Percentiles rank a stretch among this genome's conserved stretches.
Conservation (phyloP, 2,888 invertebrate genomes). For the Coelopa pilipes region DNA sequence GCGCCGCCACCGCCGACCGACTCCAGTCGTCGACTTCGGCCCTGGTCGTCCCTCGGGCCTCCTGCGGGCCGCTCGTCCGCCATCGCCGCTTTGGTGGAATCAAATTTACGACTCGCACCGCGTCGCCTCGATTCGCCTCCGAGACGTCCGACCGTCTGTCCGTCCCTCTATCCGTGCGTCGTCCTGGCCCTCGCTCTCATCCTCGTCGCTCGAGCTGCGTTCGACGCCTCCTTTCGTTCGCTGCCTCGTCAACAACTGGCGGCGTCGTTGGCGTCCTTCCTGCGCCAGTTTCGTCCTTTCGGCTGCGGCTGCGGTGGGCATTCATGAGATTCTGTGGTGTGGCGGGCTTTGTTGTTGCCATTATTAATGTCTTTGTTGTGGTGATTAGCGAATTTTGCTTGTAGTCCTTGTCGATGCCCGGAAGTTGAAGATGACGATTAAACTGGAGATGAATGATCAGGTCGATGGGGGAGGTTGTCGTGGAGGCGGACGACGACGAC, state of each 20-base stretch:
- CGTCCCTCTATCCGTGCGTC: neutral
- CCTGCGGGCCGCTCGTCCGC: neutral
- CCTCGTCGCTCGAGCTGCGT: neutral
- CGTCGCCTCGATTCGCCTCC: no score
- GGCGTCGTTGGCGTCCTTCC: no score
- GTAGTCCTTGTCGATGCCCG: neutral
- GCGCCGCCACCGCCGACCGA: neutral
- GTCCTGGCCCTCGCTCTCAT: neutral
- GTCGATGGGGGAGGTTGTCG: no score
- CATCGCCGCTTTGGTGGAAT: neutral
- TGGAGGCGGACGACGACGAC: no score
- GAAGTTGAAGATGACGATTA: no score
- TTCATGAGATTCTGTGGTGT: neutral
- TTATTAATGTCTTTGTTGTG: neutral
- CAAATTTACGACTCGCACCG: neutral
- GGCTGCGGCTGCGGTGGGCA: neutral
- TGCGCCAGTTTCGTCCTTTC: no score
- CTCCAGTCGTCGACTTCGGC: neutral
- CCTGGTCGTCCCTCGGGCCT: neutral
- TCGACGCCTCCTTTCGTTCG: neutral
- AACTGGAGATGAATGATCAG: no score
- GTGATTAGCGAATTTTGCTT: neutral
- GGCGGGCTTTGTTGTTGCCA: neutral
- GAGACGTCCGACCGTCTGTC: no score
- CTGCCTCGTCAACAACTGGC: no score